phyloP scores from a whole-genome alignment of 2,797 vertebrate genomes.

The Tenualosa ilisha region DNA sequence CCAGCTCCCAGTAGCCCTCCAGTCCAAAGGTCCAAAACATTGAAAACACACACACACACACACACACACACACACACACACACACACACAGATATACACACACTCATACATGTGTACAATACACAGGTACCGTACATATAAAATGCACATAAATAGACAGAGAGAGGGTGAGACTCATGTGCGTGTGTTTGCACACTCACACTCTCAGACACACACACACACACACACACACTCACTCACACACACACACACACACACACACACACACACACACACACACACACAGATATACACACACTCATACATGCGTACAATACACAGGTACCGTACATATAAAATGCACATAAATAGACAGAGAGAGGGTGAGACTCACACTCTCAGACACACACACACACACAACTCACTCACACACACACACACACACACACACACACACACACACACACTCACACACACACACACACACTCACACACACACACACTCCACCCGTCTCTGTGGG shows the following conservation, averaged over 20 bases:
- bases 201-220: conserved; percentile 10
- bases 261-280: too few species aligned
- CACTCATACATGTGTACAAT: too few species aligned
- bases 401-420: neutral
- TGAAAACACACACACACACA: neutral
- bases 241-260: neutral
- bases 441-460: neutral
- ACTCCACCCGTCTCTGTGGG: conserved; percentile 40
- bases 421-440: too few species aligned
- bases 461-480: too few species aligned
- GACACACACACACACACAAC: conserved; percentile 8
- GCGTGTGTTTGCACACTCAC: neutral
- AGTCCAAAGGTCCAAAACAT: neutral
- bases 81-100: neutral
- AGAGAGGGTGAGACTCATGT: neutral
- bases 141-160: too few species aligned
- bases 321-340: too few species aligned
- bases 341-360: neutral
- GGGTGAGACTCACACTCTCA: neutral
- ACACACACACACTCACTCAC: neutral
- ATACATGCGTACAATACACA: too few species aligned
- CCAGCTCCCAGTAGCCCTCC: conserved; percentile 50
- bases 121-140: too few species aligned
- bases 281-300: neutral
- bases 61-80: neutral